Percentiles rank a stretch among this genome's conserved stretches.
Evolutionary conservation across 2,888 invertebrate genomes (phyloP).

Genomic region (Napeogenes inachia): DNA sequence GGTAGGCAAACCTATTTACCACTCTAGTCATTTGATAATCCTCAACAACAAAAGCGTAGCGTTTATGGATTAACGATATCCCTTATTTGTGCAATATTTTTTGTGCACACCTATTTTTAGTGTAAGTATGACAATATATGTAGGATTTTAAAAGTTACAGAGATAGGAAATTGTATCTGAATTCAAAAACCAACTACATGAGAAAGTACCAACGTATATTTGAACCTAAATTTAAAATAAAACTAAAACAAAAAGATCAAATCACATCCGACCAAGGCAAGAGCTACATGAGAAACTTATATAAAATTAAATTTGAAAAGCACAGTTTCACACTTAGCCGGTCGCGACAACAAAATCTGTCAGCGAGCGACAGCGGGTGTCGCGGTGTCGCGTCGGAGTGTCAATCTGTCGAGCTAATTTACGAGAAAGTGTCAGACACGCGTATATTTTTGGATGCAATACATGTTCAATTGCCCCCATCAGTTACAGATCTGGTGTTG

Average conservation of each 20-base stretch:
- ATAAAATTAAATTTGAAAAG: conserved; percentile 14
- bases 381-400: conserved; percentile 38
- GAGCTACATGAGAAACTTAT: background rate
- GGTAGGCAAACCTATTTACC: conserved; percentile 32
- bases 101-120: too few relatives aligned
- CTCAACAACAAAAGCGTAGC: conserved; percentile 23
- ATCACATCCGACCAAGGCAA: background rate
- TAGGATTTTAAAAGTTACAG: too few relatives aligned
- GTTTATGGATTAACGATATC: conserved; percentile 31
- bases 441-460: conserved; percentile 37
- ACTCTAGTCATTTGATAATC: too few relatives aligned
- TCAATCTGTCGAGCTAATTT: conserved; percentile 44
- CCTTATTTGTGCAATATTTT: background rate
- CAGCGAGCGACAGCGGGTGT: conserved; percentile 41
- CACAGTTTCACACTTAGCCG: conserved; percentile 23
- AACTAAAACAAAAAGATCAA: background rate
- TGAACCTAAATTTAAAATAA: conserved; percentile 2
- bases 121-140: too few relatives aligned
- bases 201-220: too few relatives aligned
- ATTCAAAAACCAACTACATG: too few relatives aligned
- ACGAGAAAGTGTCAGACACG: conserved; percentile 32
- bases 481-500: conserved; percentile 11
- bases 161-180: too few relatives aligned
- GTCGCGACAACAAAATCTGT: conserved; percentile 43
- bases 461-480: conserved; percentile 31